A percentile compares a stretch with the other conserved stretches of the same genome.
Evolutionary conservation across 2,888 invertebrate species (phyloP).

Genomic region (Drosophila ochracea): DNA sequence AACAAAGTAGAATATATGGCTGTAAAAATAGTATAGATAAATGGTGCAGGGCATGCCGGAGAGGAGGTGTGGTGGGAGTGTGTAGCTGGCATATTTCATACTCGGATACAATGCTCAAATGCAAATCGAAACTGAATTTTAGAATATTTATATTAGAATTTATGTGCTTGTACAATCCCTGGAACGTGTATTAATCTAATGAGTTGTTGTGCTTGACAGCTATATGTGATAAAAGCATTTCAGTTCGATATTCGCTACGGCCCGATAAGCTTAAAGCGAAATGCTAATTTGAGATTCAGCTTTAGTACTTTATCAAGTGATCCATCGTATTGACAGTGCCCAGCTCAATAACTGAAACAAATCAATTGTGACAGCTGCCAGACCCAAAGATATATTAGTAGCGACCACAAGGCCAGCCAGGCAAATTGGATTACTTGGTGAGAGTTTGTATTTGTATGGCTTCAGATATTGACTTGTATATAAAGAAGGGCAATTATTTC

Average conservation of each 20-base stretch:
- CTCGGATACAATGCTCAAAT: slow-evolving; percentile 1
- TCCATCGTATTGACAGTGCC: slow-evolving; percentile 50
- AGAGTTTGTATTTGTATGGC: background rate
- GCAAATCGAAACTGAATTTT: slow-evolving; percentile 27
- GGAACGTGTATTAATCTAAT: slow-evolving; percentile 39
- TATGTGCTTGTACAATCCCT: slow-evolving; percentile 34
- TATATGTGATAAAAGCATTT: slow-evolving; percentile 5
- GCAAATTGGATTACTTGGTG: slow-evolving; percentile 22
- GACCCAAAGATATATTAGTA: slow-evolving; percentile 45
- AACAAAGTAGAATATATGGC: slow-evolving; percentile 60
- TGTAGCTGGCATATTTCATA: background rate
- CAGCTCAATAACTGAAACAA: slow-evolving; percentile 51
- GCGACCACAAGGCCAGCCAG: slow-evolving; percentile 25
- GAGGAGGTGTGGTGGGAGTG: background rate
- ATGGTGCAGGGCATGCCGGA: slow-evolving; percentile 2
- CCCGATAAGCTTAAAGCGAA: slow-evolving; percentile 7
- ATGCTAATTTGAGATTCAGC: slow-evolving; percentile 39
- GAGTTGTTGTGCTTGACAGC: slow-evolving; percentile 16
- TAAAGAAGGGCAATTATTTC: background rate
- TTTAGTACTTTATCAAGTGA: slow-evolving; percentile 55
- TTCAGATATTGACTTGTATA: background rate
- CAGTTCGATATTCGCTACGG: background rate
- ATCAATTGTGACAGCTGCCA: slow-evolving; percentile 60
- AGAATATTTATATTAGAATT: slow-evolving; percentile 23
- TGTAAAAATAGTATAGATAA: slow-evolving; percentile 57